Conservation (phyloP, 2,113 vertebrate species). For the Oreochromis spilurus region DNA sequence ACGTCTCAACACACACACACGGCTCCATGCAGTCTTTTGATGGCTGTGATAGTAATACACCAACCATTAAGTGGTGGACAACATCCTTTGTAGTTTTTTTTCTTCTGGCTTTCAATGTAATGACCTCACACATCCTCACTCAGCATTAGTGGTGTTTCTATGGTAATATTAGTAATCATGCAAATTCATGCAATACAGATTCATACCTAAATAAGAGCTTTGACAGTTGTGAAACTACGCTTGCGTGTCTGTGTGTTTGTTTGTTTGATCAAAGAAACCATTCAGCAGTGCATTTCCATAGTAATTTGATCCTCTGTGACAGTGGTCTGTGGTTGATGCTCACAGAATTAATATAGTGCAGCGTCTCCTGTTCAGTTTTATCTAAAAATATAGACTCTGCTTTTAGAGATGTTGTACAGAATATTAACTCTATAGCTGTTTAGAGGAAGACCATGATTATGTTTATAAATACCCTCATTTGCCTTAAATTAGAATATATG, state of each 20-base stretch:
- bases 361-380: background rate
- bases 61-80: constrained; percentile 44
- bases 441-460: background rate
- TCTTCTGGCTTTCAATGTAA: constrained; percentile 53
- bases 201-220: constrained; percentile 59
- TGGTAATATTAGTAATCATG: constrained; percentile 71
- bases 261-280: constrained; percentile 66
- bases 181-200: constrained; percentile 66
- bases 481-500: background rate
- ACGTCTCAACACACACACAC: background rate
- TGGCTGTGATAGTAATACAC: constrained; percentile 53
- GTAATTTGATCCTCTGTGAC: constrained; percentile 64
- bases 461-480: background rate
- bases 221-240: constrained; percentile 44
- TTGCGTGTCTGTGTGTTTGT: constrained; percentile 1
- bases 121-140: constrained; percentile 45
- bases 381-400: constrained; percentile 13
- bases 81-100: constrained; percentile 58
- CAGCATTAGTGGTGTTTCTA: constrained; percentile 66
- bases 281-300: constrained; percentile 69
- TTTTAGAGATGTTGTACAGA: background rate
- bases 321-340: constrained; percentile 40
- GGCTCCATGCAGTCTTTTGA: constrained; percentile 49
- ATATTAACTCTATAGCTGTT: background rate
- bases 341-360: constrained; percentile 29